Percentiles rank a stretch among this genome's conserved stretches.
phyloP scores from a whole-genome alignment of 2,888 invertebrate species.

The Petrolisthes manimaculis region DNA sequence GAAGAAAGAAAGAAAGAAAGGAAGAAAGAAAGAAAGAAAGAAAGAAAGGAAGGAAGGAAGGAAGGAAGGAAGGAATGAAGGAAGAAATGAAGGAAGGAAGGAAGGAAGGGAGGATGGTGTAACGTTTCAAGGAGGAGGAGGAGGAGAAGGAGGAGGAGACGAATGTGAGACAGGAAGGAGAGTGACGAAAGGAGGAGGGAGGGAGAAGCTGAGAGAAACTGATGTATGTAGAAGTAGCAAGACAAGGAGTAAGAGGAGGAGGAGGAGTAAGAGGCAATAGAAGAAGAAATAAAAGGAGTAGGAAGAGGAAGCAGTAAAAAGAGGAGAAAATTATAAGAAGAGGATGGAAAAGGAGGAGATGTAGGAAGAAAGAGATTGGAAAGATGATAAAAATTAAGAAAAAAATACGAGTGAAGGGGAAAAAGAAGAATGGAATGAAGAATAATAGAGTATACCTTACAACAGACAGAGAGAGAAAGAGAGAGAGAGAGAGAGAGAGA shows the following conservation, averaged over 20 bases:
- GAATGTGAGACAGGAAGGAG: background rate
- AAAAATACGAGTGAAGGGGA: background rate
- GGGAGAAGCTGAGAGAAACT: background rate
- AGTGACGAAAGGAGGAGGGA: conserved; percentile 2
- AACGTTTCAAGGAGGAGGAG: background rate
- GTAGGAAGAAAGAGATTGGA: background rate
- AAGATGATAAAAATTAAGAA: conserved; percentile 10
- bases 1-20: background rate
- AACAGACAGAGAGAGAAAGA: too few relatives aligned
- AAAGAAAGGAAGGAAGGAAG: conserved; percentile 1
- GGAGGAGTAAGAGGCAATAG: background rate
- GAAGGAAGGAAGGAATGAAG: background rate
- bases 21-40: background rate
- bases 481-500: too few relatives aligned
- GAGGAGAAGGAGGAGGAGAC: too few relatives aligned
- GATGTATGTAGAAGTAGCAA: background rate
- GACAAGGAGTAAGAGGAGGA: background rate
- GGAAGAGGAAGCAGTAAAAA: background rate
- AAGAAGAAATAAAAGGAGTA: background rate
- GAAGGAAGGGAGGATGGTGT: background rate
- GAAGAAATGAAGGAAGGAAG: background rate
- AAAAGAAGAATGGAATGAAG: background rate
- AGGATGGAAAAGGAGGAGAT: background rate
- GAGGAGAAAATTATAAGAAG: background rate
- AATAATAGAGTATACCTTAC: too few relatives aligned